Percentiles rank a stretch among this genome's conserved stretches.
These are phyloP conservation scores for Coccyzus lansbergi DNA, from an alignment of 2,797 vertebrate species.

Conservation along the genomic window DNA sequence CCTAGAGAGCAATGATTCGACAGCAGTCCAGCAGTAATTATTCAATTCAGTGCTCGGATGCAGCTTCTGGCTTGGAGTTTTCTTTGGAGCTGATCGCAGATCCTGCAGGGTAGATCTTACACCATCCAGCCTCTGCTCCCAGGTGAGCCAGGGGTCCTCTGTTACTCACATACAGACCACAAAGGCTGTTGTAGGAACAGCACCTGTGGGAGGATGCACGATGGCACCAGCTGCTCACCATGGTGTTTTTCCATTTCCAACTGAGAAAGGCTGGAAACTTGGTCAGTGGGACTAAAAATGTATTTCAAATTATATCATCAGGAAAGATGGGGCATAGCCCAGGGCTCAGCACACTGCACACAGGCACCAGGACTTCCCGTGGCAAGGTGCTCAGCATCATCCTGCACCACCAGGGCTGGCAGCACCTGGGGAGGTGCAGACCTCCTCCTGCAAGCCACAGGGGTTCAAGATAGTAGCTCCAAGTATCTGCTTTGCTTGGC, in stretches of 20 bases:
- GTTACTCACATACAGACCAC: rapidly evolving
- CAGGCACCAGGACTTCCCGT: rapidly evolving
- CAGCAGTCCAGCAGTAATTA: background rate
- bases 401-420: background rate
- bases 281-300: background rate
- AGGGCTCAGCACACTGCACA: background rate
- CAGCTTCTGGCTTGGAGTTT: background rate
- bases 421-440: background rate
- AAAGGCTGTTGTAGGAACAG: background rate
- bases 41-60: background rate
- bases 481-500: background rate
- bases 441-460: background rate
- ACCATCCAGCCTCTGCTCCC: background rate
- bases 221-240: background rate
- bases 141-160: background rate
- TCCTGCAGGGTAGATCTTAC: background rate
- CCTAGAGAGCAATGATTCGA: background rate
- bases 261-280: background rate
- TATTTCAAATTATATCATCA: too few species aligned
- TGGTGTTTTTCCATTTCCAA: background rate
- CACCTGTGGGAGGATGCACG: rapidly evolving
- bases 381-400: background rate
- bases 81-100: background rate
- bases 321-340: background rate
- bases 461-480: background rate